Base-by-base conservation (phyloP, 2,113 vertebrate species). In the Eonycteris spelaea region DNA sequence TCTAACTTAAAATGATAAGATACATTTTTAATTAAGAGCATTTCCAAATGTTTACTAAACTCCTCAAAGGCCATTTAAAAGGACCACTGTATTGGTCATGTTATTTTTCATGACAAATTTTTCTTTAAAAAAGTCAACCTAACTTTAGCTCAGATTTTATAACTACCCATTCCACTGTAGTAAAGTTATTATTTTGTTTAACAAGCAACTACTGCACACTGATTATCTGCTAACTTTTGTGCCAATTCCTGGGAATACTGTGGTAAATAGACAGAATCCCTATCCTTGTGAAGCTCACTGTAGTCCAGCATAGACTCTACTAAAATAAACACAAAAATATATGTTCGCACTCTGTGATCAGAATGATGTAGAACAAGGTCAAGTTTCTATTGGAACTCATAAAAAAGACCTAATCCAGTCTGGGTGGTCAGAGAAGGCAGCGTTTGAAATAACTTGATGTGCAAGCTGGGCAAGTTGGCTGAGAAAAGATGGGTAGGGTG, bases 21-120 rank as follows among this genome's bases (percentile, higher is more conserved):
- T 6, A 86, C 6, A 86, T 53, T 91, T 89, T 95, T 91, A 91
- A 89, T 74, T 95, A 89, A 94, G 12, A 94, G 22, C 26, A 91
- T 63, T 86, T 96, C 59, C 53, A 95, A 96, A 82, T 30, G 1
- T 67, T 28, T 67, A 5, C 55, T 90, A 92, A 90, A 85, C 5
- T 87, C 26, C 51, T 88, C 43, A 75, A 96, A 95, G 18, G 12
- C 18, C 24, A 82, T 68, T 93, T 80, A 40, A 95, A 92, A 67
- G 14, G 26, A n/a, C 18, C 38, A 51, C 1, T 59, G 2, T 61
- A 78, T 55, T 55, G 14, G 21, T 71, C 30, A 63, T 18, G 3
- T 30, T 93, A 51, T 83, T 96, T 94, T 82, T 65, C 13, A 78
- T 40, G 6, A 14, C 19, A 79, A 71, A 61, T 5, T 71, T 92